A percentile compares a stretch with the other conserved stretches of the same genome.
Conservation (phyloP, 2,888 invertebrate species). For the Hypomecis punctinalis region DNA sequence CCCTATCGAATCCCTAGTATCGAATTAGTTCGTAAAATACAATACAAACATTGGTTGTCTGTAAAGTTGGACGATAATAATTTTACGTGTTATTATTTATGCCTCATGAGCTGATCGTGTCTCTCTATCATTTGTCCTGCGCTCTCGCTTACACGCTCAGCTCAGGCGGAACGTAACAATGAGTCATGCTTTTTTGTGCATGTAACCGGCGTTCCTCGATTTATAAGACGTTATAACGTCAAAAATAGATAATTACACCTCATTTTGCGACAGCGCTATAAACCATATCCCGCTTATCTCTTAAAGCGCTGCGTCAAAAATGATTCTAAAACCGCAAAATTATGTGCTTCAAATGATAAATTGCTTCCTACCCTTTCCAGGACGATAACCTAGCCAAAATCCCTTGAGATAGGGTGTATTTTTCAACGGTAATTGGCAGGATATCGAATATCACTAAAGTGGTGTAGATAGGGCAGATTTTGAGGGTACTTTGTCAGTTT, state of each 20-base stretch:
- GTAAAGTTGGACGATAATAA: no score
- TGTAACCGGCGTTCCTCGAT: no score
- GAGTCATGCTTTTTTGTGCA: no score
- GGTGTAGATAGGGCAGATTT: slow-evolving; percentile 25
- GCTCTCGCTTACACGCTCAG: no score
- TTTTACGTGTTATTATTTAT: no score
- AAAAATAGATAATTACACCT: neutral
- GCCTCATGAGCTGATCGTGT: no score
- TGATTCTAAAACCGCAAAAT: slow-evolving; percentile 42
- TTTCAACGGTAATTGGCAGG: slow-evolving; percentile 16
- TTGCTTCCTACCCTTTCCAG: slow-evolving; percentile 20
- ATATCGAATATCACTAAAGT: slow-evolving; percentile 27
- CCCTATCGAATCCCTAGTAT: no score
- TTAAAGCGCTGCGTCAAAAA: slow-evolving; percentile 34
- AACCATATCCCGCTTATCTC: slow-evolving; percentile 35
- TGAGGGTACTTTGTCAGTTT: slow-evolving; percentile 30
- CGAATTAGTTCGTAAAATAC: no score
- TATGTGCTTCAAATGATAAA: slow-evolving; percentile 44
- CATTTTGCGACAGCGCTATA: slow-evolving; percentile 8
- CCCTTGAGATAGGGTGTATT: slow-evolving; percentile 12
- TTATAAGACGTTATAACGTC: no score
- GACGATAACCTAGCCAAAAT: slow-evolving; percentile 7
- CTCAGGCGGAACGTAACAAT: no score
- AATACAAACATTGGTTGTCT: no score
- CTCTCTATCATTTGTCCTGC: no score